Percentiles rank a stretch among this genome's conserved stretches.
Conservation (phyloP, 64 coral and sea anemone genomes). For the Montipora sp. region DNA sequence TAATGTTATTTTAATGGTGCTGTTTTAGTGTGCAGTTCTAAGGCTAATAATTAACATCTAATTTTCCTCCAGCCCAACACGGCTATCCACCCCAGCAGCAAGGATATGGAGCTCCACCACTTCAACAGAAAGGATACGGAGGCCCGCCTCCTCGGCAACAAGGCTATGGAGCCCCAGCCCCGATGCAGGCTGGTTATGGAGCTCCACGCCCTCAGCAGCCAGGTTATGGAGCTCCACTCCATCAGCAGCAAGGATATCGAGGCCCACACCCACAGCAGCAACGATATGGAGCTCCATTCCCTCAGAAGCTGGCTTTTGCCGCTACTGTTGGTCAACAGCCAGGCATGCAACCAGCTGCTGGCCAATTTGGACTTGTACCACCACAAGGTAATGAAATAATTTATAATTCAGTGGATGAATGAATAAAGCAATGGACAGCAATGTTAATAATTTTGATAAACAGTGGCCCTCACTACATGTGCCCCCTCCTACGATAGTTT, state of each 20-base stretch:
- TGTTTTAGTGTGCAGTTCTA: no score
- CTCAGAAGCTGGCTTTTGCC: background rate
- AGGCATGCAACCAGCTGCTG: background rate
- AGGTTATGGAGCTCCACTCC: background rate
- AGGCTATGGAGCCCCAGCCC: conserved; percentile 1
- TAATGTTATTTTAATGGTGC: no score
- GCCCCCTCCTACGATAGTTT: no score
- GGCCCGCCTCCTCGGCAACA: conserved; percentile 17
- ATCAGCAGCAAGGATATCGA: conserved; percentile 38
- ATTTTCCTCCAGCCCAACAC: conserved; percentile 9
- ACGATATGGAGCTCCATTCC: no score
- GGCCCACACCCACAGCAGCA: conserved; percentile 6
- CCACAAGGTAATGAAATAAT: conserved; percentile 11
- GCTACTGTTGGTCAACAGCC: no score
- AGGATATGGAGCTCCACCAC: conserved; percentile 22
- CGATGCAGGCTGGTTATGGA: conserved; percentile 52
- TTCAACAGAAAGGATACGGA: conserved; percentile 40
- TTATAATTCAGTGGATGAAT: no score
- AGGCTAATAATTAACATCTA: background rate
- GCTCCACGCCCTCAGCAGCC: conserved; percentile 34
- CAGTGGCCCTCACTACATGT: no score
- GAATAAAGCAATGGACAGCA: no score
- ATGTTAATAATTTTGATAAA: no score
- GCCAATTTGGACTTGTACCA: background rate
- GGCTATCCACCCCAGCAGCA: conserved; percentile 25